A percentile compares a stretch with the other conserved stretches of the same genome.
Conservation (phyloP, 2,888 invertebrate genomes). For the Himalopsyche tibetana region DNA sequence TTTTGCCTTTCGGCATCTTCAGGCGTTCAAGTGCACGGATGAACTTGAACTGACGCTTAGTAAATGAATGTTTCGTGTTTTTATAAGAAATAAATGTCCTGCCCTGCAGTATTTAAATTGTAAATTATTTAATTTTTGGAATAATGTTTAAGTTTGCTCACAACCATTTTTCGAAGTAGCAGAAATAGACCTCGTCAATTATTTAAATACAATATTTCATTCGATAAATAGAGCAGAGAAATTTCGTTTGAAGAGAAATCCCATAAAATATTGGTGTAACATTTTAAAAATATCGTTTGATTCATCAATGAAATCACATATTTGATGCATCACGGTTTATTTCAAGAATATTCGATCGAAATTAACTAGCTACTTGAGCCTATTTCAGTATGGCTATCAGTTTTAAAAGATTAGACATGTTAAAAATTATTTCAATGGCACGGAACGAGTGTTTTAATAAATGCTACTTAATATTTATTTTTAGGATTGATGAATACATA, state of each 20-base stretch:
- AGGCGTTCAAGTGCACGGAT: too few species aligned
- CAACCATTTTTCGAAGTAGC: too few species aligned
- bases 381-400: background rate
- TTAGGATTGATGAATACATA: too few species aligned
- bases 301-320: constrained; percentile 7
- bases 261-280: background rate
- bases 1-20: too few species aligned
- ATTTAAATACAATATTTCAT: background rate
- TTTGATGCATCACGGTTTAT: background rate
- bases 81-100: too few species aligned
- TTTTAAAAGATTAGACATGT: background rate
- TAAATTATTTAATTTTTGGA: too few species aligned
- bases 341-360: background rate
- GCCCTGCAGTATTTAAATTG: too few species aligned
- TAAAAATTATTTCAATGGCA: constrained; percentile 13
- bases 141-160: too few species aligned
- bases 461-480: too few species aligned
- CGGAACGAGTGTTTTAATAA: background rate
- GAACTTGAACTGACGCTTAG: too few species aligned
- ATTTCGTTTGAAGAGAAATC: background rate
- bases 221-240: background rate
- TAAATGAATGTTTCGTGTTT: too few species aligned
- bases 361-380: background rate
- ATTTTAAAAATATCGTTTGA: constrained; percentile 2
- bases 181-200: too few species aligned